phyloP scores from a whole-genome alignment of 2,888 invertebrate species.

The Polyommatus icarus region DNA sequence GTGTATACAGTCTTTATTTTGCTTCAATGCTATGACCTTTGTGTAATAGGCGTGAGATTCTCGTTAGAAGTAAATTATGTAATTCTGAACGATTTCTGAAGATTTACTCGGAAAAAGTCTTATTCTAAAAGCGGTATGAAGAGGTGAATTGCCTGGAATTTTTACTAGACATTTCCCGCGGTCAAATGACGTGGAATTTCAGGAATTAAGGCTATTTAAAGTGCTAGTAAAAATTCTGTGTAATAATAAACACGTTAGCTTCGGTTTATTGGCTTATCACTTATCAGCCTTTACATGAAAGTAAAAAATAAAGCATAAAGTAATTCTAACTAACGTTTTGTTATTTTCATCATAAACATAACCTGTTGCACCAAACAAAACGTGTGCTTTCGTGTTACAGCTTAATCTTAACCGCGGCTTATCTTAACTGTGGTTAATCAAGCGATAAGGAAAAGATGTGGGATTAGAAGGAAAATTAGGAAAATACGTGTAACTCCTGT shows the following conservation, averaged over 20 bases:
- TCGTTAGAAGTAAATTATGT: too few species aligned
- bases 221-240: background rate
- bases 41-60: too few species aligned
- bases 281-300: too few species aligned
- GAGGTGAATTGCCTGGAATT: background rate
- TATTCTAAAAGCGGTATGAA: background rate
- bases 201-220: background rate
- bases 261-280: too few species aligned
- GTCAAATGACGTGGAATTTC: background rate
- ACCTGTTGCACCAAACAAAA: background rate
- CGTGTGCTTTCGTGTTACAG: background rate
- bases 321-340: background rate
- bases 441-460: constrained; percentile 20
- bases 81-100: background rate
- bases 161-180: background rate
- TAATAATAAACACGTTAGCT: too few species aligned
- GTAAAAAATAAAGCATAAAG: background rate
- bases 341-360: background rate
- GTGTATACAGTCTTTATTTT: too few species aligned
- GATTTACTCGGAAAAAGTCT: background rate
- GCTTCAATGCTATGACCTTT: too few species aligned
- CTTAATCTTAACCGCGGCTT: background rate
- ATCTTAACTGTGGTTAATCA: constrained; percentile 1
- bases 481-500: constrained; percentile 33
- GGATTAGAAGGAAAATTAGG: background rate